Evolutionary conservation across 2,797 vertebrate genomes (phyloP).

Genomic region (Cheirogaleus major): DNA sequence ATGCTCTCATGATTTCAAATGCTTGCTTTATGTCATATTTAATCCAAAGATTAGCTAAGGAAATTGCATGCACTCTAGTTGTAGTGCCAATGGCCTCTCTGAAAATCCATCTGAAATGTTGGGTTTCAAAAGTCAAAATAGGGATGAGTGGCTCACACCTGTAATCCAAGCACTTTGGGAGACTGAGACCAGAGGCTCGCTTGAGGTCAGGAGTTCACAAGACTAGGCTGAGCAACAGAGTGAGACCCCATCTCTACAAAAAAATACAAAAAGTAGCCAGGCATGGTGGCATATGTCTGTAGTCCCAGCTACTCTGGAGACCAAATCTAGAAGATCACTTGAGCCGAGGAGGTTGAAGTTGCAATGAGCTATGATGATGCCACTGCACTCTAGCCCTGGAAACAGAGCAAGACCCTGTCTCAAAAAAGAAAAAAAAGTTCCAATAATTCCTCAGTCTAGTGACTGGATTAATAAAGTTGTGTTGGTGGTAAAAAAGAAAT

Average conservation of each 20-base stretch:
- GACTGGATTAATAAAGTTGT: neutral
- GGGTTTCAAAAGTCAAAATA: neutral
- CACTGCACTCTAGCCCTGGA: neutral
- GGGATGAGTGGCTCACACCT: neutral
- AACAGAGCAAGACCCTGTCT: neutral
- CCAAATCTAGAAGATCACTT: neutral
- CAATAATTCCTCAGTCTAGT: slow-evolving; percentile 39
- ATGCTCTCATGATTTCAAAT: slow-evolving; percentile 12
- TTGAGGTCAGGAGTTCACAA: neutral
- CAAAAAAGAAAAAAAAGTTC: neutral
- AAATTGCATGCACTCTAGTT: neutral
- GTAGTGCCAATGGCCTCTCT: neutral
- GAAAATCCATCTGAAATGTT: neutral
- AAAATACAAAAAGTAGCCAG: neutral
- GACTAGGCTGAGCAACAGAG: neutral
- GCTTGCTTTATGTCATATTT: neutral
- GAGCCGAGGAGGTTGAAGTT: neutral
- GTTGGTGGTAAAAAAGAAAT: neutral
- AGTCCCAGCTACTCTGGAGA: neutral
- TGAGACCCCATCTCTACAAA: neutral
- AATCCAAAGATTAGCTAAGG: neutral
- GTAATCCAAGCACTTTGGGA: neutral
- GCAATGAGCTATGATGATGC: neutral
- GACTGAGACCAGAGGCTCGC: neutral
- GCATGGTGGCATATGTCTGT: neutral